phyloP scores from a whole-genome alignment of 2,888 invertebrate genomes.

The Loripinus fragilis region DNA sequence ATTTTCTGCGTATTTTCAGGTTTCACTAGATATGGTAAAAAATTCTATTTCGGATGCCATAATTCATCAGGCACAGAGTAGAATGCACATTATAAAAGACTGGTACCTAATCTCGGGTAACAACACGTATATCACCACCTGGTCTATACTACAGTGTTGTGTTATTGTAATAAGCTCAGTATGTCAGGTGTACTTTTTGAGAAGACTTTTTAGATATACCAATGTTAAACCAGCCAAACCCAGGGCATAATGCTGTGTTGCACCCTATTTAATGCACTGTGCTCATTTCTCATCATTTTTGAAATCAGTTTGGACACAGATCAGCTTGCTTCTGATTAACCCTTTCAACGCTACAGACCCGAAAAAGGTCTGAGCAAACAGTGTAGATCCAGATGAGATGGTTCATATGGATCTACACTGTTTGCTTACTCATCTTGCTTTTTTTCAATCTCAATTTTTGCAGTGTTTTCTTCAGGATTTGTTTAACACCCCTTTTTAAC shows the following conservation, averaged over 20 bases:
- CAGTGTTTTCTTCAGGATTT: no score
- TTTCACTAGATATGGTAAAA: conserved; percentile 66
- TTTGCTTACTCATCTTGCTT: no score
- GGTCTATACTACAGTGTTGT: conserved; percentile 94
- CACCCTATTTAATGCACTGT: no score
- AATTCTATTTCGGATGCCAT: conserved; percentile 62
- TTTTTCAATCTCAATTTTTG: no score
- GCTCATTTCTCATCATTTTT: no score
- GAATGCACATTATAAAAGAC: conserved; percentile 72
- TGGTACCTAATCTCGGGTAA: conserved; percentile 73
- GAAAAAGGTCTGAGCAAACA: no score
- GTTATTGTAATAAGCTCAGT: conserved; percentile 92
- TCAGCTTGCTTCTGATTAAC: no score
- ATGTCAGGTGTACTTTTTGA: conserved; percentile 93
- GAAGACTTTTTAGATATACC: conserved; percentile 93
- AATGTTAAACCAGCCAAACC: conserved; percentile 72
- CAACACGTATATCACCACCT: conserved; percentile 88
- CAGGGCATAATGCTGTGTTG: conserved; percentile 63
- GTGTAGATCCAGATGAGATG: no score
- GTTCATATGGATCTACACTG: no score
- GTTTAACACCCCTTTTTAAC: no score
- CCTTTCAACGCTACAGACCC: no score
- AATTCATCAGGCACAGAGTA: conserved; percentile 64
- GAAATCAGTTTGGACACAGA: no score
- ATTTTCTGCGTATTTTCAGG: conserved; percentile 57